Base-by-base conservation (phyloP, 1,140 invertebrate genomes). In the Cydia pomonella region DNA sequence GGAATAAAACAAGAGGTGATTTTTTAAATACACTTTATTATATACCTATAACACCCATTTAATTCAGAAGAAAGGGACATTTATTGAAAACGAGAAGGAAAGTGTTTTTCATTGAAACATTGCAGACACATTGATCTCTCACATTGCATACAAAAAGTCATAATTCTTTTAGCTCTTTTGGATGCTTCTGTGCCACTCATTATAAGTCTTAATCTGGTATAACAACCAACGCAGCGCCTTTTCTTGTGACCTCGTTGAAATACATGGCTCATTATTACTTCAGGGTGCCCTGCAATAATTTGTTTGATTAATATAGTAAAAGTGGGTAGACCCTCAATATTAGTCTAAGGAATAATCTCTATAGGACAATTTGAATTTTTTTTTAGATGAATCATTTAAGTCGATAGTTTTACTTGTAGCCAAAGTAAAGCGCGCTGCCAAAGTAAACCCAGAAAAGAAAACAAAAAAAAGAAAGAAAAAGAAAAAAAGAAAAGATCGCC, bases 61-160 rank as follows among this genome's bases (percentile, higher is more conserved):
- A 41, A 41, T 41, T 41, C 5, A 3, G 25, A 27, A 27, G 25
- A 27, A 27, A 41, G 38, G 38, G 62, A 53, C 47, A 62, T 73
- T 64, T 73, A 16, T 6, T 41, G 16, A 47, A 13, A 47, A 47
- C 44, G 16, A 16, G 44, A 47, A 16, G 1, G 44, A 21, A 73
- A 80, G 12, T 76, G 75, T 69, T 69, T 76, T 25, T 73, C 75
- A 38, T 69, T 73, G 29, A 77, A 77, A 44, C 73, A 77, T 13
- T 13, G 29, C 27, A 74, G 25, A 44, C 76, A 77, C 18, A 77
- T 62, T 12, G 23, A 4, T 62, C 71, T 66, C 12, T 76, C 16
- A 44, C 75, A 76, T 53, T 64, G 44, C 23, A 12, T 10, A 33
- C 76, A 77, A 27, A 29, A 23, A 4, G 64, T 74, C 1, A 23